Percentiles rank a stretch among this genome's conserved stretches.
Evolutionary conservation across 2,888 invertebrate genomes (phyloP).

Genomic region (Maniola hyperantus): DNA sequence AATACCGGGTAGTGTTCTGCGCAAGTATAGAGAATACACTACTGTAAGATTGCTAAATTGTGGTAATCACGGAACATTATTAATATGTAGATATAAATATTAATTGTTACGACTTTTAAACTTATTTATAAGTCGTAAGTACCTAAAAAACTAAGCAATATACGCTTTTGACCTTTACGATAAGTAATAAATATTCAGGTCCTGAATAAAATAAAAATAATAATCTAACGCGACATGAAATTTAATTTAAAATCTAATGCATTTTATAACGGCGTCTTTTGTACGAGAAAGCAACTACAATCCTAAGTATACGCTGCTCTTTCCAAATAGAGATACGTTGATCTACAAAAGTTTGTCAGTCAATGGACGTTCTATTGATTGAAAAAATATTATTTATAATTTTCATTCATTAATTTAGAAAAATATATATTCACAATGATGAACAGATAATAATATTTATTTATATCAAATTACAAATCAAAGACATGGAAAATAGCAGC

Average conservation of each 20-base stretch:
- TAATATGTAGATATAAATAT: not conserved
- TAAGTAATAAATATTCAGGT: not conserved
- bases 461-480: too few species aligned
- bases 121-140: not conserved
- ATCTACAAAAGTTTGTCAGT: conserved; percentile 36
- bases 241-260: conserved; percentile 42
- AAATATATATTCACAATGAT: not conserved
- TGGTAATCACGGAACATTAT: not conserved
- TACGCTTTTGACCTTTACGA: not conserved
- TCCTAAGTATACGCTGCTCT: conserved; percentile 15
- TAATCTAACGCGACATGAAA: conserved; percentile 1
- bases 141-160: not conserved
- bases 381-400: too few species aligned
- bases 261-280: conserved; percentile 47
- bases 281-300: conserved; percentile 2
- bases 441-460: not conserved
- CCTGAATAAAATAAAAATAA: not conserved
- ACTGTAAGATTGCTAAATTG: not conserved
- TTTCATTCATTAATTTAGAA: too few species aligned
- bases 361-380: not conserved
- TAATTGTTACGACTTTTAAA: not conserved
- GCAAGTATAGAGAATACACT: not conserved
- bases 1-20: too few species aligned
- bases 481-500: too few species aligned
- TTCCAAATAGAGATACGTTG: conserved; percentile 31